phyloP scores from a whole-genome alignment of 2,113 vertebrate genomes.

The Pogonocichla stellata region DNA sequence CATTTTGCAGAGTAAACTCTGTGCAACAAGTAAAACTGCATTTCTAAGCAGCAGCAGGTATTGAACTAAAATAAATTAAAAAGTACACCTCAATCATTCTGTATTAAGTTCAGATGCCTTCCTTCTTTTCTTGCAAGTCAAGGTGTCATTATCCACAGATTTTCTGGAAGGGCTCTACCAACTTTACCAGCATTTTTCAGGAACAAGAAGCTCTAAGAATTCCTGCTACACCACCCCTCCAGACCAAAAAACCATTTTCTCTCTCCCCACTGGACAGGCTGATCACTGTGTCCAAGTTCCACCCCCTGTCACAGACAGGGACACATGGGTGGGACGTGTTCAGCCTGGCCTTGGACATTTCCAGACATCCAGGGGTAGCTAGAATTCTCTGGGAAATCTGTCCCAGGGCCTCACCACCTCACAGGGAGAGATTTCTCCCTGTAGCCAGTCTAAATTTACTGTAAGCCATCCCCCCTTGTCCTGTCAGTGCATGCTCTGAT shows the following conservation, averaged over 20 bases:
- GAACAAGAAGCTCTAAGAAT: not conserved
- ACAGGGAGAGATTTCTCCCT: too few relatives aligned
- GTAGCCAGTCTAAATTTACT: not conserved
- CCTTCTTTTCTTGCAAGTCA: not conserved
- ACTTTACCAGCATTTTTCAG: not conserved
- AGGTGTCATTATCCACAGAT: not conserved
- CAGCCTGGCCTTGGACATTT: not conserved
- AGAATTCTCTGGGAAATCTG: not conserved
- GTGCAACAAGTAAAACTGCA: not conserved
- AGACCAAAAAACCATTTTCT: accelerated
- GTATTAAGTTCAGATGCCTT: not conserved
- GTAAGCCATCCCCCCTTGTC: not conserved
- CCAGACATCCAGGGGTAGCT: not conserved
- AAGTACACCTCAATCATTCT: not conserved
- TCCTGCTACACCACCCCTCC: accelerated
- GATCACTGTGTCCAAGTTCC: not conserved
- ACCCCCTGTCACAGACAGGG: not conserved
- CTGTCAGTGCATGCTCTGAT: not conserved
- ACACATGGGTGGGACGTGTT: accelerated
- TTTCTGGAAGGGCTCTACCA: not conserved
- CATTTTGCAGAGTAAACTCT: not conserved
- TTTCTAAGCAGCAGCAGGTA: not conserved
- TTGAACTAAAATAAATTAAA: accelerated
- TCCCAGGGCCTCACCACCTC: not conserved
- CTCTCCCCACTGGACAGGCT: not conserved